These are phyloP conservation scores for Caenorhabditis sp. DNA, from an alignment of 2,888 invertebrate genomes.

Conservation along the genomic window DNA sequence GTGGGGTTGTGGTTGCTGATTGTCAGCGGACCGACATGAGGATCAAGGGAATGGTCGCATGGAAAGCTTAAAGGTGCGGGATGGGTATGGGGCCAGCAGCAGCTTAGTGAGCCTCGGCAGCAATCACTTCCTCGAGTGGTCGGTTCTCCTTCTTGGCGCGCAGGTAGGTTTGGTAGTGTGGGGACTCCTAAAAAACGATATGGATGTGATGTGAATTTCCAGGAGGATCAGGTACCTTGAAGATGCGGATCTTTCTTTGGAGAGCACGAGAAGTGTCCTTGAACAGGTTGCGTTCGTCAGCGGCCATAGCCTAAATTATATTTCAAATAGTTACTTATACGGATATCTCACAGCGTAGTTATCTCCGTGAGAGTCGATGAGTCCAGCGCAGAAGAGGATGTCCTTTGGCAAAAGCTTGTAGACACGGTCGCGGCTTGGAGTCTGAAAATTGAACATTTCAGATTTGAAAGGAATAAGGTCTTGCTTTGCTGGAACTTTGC, in stretches of 20 bases:
- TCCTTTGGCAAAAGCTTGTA: slow-evolving; percentile 80
- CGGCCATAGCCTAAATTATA: slow-evolving; percentile 75
- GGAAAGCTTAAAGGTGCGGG: slow-evolving; percentile 56
- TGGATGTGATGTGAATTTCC: not conserved
- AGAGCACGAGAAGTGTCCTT: slow-evolving; percentile 76
- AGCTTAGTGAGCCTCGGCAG: slow-evolving; percentile 46
- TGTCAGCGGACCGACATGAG: slow-evolving; percentile 41
- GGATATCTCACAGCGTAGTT: slow-evolving; percentile 73
- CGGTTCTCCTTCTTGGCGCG: slow-evolving; percentile 71
- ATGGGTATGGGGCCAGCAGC: not conserved
- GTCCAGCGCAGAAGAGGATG: slow-evolving; percentile 79
- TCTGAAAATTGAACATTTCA: slow-evolving; percentile 49
- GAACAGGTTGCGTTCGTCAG: slow-evolving; percentile 77
- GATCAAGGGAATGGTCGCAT: slow-evolving; percentile 59
- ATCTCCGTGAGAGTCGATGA: slow-evolving; percentile 79
- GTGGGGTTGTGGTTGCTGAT: slow-evolving; percentile 3
- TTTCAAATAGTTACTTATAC: slow-evolving; percentile 7
- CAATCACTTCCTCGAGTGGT: slow-evolving; percentile 68
- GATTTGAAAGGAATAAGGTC: not conserved
- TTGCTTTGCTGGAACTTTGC: no score
- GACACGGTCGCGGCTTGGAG: slow-evolving; percentile 75
- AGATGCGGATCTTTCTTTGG: slow-evolving; percentile 80
- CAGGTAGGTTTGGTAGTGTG: slow-evolving; percentile 74
- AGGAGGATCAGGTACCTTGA: slow-evolving; percentile 69
- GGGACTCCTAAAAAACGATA: slow-evolving; percentile 70